Evolutionary conservation across 2,888 invertebrate genomes (phyloP), one percentile per base, ranked within the genome.

Genomic region (Anoncus sp.): DNA sequence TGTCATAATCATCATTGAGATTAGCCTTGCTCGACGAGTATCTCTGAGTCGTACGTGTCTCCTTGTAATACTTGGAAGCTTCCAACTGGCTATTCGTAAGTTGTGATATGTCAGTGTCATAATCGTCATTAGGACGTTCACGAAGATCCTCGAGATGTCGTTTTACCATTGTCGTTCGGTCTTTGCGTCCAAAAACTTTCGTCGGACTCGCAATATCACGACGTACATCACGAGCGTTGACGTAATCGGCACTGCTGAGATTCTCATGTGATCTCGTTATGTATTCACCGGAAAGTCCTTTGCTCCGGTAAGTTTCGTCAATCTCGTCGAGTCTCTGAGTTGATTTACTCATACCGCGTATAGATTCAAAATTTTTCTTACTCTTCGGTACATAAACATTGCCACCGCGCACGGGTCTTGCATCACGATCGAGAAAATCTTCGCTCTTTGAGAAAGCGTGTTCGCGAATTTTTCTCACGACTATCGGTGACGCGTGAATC

Each of bases 21-120:
- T 82, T 82, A 10, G 83, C 84, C 59, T 88, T 87, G 78, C 83
- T 86, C 12, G 82, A 82, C 22, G 86, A 79, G 72, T 89, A 88
- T 67, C 87, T 86, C 69, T 88, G 87, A 5, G 87, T 89, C 18
- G 85, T 89, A 40, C 87, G 84, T 1, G 87, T 89, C 69, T 89
- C 89, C 27, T 87, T 87, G 81, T 87, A 87, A 53, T 88, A 88
- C 75, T 88, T 89, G 22, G 81, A 82, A 1, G 88, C 88, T 22
- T 89, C 90, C 3, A 90, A 69, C 43, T 90, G 90, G 43, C 89
- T 90, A 81, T 86, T 90, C 2, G 90, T 90, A 75, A 89, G 79
- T 66, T 90, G 90, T 2, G 90, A 90, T 55, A 90, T 90, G 47
- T 90, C 90, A n/a, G 90, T 90, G 72, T 90, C 89, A 80, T 90